phyloP scores from a whole-genome alignment of 2,888 invertebrate species.

The Piscicola geometra region DNA sequence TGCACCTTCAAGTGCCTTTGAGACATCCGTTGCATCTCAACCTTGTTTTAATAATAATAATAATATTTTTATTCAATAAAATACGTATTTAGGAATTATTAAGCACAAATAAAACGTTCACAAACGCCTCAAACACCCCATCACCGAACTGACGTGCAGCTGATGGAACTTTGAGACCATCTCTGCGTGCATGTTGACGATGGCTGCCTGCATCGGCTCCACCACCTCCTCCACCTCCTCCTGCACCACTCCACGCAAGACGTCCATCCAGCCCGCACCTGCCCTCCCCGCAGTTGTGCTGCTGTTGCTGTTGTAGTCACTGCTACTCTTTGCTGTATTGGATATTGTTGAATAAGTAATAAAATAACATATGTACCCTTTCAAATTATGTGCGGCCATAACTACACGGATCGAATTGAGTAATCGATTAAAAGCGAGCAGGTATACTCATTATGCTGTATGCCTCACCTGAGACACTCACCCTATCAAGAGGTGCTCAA shows the following conservation, averaged over 20 bases:
- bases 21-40: neutral
- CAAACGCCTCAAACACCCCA: neutral
- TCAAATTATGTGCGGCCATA: no score
- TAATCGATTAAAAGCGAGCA: no score
- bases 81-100: neutral
- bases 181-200: conserved; percentile 49
- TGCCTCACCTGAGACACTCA: no score
- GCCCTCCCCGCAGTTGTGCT: no score
- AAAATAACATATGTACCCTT: no score
- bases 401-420: no score
- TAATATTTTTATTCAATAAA: neutral
- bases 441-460: no score
- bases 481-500: no score
- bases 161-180: conserved; percentile 50
- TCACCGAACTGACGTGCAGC: conserved; percentile 46
- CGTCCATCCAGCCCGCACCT: conserved; percentile 49
- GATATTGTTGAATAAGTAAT: no score
- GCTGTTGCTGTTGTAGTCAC: no score
- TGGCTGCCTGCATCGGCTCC: conserved; percentile 48
- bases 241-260: conserved; percentile 47
- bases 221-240: conserved; percentile 51
- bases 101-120: neutral
- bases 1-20: neutral
- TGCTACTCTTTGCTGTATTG: no score
- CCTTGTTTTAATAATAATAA: neutral